Base-by-base conservation (phyloP, 2,888 invertebrate species). In the Acutogordius australiensis region DNA sequence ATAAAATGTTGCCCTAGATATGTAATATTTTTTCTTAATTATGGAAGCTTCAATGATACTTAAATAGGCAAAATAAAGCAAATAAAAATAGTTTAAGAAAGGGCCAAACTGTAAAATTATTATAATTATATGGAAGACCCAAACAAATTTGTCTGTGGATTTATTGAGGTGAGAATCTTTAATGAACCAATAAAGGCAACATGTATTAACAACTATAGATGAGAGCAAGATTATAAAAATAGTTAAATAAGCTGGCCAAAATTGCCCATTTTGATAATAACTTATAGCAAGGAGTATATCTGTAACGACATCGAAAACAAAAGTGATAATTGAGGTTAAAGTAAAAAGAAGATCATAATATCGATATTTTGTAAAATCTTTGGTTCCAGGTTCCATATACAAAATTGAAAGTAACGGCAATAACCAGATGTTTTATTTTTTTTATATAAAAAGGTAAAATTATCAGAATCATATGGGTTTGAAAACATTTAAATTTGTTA, bases 1-100 rank as follows among this genome's bases (percentile, higher is more conserved):
- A 51, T 51, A 51, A 23, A n/a, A 51, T n/a, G 51, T 51, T 51
- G 51, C 51, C 23, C 8, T n/a, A 51, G 51, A 51, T 51, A 23
- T 51, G 23, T 51, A 51, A 23, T 51, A 51, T 51, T 51, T 51
- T 8, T 21, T 23, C 4, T 51, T 51, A 23, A 23, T 51, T 51
- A n/a, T 4, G 4, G 26, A 51, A n/a, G 8, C 23, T 51, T 13
- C 13, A 4, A 51, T 51, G 4, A 51, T 8, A 23, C 51, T 51
- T 4, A 51, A n/a, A 51, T 4, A 51, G 26, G 51, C 51, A 51
- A n/a, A 51, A 23, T 51, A 51, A 51, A 51, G 4, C 23, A 51
- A 23, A 23, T 21, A 51, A 4, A 51, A 23, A 51, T 51, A 51
- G 26, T 51, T 51, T 23, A 51, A 21, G 4, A 51, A n/a, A 4